These are phyloP conservation scores for Dusona sp. DNA, from an alignment of 2,888 invertebrate genomes.

Conservation along the genomic window DNA sequence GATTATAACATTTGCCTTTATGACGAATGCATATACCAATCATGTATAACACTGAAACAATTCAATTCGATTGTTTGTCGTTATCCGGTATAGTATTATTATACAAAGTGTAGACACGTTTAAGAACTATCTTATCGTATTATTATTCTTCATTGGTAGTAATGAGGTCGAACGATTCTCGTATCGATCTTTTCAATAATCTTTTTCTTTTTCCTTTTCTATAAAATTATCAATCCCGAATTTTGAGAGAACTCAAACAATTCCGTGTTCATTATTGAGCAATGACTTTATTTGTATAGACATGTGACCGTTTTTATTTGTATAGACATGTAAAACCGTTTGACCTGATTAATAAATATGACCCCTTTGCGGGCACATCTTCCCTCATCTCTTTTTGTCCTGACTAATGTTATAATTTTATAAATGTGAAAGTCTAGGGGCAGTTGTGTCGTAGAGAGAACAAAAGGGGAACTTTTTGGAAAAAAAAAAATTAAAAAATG, in stretches of 20 bases:
- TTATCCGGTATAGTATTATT: conserved; percentile 46
- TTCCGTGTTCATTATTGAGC: background rate
- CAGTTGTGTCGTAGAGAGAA: no score
- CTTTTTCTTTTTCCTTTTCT: background rate
- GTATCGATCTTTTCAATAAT: background rate
- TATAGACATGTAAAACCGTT: conserved; percentile 44
- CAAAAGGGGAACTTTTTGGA: background rate
- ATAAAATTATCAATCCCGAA: background rate
- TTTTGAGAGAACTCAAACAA: background rate
- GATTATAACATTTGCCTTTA: conserved; percentile 13
- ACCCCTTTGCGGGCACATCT: background rate
- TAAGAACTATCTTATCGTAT: conserved; percentile 23
- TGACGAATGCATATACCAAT: background rate
- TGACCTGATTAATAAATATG: conserved; percentile 50
- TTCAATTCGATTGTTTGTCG: conserved; percentile 39
- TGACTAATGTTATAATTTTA: background rate
- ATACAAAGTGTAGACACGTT: conserved; percentile 29
- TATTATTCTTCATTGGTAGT: conserved; percentile 21
- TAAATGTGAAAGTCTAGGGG: background rate
- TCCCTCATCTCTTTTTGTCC: background rate
- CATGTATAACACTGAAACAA: conserved; percentile 17
- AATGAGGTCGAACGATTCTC: background rate
- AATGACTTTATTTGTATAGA: conserved; percentile 3
- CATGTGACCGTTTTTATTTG: no score
- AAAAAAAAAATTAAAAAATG: background rate